Evolutionary conservation across 2,888 invertebrate genomes (phyloP).

Genomic region (Synanthedon formicaeformis): DNA sequence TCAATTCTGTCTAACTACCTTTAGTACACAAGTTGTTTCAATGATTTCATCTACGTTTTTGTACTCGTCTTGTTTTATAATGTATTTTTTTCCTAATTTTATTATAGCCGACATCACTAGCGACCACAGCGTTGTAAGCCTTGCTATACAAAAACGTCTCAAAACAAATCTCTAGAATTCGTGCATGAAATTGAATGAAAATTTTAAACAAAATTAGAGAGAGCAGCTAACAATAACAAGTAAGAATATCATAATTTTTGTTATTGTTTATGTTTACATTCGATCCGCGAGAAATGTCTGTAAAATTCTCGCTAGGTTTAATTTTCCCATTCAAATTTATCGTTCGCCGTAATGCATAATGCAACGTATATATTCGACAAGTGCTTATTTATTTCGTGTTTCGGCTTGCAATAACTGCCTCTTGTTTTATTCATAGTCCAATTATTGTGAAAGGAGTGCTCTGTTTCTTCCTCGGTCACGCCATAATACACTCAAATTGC

Average conservation of each 20-base stretch:
- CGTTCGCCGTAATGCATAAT: not conserved
- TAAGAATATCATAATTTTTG: constrained; percentile 3
- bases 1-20: too few relatives aligned
- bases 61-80: too few relatives aligned
- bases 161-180: too few relatives aligned
- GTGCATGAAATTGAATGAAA: too few relatives aligned
- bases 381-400: constrained; percentile 45
- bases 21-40: too few relatives aligned
- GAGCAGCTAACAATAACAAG: too few relatives aligned
- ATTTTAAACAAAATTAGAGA: too few relatives aligned
- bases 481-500: not conserved
- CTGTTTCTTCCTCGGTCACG: constrained; percentile 26
- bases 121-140: too few relatives aligned
- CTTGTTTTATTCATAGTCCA: constrained; percentile 70
- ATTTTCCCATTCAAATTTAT: not conserved
- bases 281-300: constrained; percentile 4
- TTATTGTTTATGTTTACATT: constrained; percentile 2
- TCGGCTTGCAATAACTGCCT: constrained; percentile 55
- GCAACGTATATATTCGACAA: constrained; percentile 11
- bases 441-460: constrained; percentile 67
- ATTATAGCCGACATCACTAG: too few relatives aligned
- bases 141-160: too few relatives aligned
- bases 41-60: too few relatives aligned
- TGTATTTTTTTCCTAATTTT: too few relatives aligned
- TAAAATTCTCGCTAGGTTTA: not conserved